Evolutionary conservation across 2,797 vertebrate species (phyloP), one percentile per base, ranked within the genome.

Genomic region (Acrossocheilus fasciatus): DNA sequence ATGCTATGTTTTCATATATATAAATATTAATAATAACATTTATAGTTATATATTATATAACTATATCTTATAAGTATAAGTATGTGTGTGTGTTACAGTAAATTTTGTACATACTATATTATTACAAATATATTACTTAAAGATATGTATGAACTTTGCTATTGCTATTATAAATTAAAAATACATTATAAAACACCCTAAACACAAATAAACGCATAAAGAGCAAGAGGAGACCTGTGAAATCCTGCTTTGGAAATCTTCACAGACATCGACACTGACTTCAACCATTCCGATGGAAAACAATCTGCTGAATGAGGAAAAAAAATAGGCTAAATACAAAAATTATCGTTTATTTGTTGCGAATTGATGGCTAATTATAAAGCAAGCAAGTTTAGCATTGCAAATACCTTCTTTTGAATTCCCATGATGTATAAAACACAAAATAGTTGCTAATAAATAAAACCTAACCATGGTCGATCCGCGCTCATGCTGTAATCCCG

Each of bases 241-340:
- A 99, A 98, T 12, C 98, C 98, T 18, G 94, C 94, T 86, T 98
- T 97, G 83, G 89, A 89, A 36, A 98, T 91, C 84, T 96, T 93
- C 92, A 97, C 92, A 0, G 90, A 95, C 90, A 98, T 90, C 34
- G 59, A 75, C 64, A 96, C 84, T 10, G 93, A 92, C 34, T 93
- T 83, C 75, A 94, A 75, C 84, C 91, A 86, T 52, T 89, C 82
- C 54, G 82, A 89, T 20, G 93, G 91, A 74, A 86, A 92, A 89
- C 90, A 79, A 59, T 90, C 92, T 78, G 85, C 96, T 98, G 83
- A 79, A 89, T 4, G 6, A 30, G 30, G 47, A 2, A 15, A 39
- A 4, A 18, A 4, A 34, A 3, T 7, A n/a, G 57, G 10, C 4
- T 5, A 17, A 23, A 66, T 9, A 1, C 82, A 0, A 14, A 9